These are phyloP conservation scores for Drosophila rufa DNA, from an alignment of 1,140 invertebrate species.

Conservation along the genomic window DNA sequence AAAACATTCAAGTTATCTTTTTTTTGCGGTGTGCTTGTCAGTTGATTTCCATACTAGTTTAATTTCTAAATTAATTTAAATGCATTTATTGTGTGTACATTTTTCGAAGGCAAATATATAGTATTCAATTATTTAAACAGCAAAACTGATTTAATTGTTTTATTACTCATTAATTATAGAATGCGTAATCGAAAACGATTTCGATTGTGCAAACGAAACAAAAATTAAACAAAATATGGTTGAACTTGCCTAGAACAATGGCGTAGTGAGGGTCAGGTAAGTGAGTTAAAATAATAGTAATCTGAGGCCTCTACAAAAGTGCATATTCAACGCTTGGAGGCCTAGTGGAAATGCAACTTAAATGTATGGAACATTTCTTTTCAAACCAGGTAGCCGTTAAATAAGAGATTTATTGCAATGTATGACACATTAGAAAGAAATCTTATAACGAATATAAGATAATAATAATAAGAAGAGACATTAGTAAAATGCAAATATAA, in stretches of 20 bases:
- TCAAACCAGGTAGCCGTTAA: neutral
- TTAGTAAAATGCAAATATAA: no score
- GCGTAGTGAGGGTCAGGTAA: neutral
- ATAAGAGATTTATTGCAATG: no score
- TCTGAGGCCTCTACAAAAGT: neutral
- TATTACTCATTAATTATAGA: slow-evolving; percentile 31
- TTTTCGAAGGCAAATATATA: slow-evolving; percentile 75
- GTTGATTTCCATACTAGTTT: slow-evolving; percentile 77
- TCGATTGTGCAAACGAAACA: slow-evolving; percentile 11
- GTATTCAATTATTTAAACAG: slow-evolving; percentile 80
- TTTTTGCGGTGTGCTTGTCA: slow-evolving; percentile 58
- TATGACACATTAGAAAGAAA: no score
- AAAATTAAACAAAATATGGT: neutral
- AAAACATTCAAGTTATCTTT: slow-evolving; percentile 33
- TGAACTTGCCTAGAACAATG: neutral
- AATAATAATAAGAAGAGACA: no score
- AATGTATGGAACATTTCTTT: neutral
- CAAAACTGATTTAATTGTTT: slow-evolving; percentile 44
- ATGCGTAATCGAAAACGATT: slow-evolving; percentile 34
- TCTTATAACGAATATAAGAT: no score
- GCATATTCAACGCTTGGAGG: neutral
- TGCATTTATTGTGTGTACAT: slow-evolving; percentile 79
- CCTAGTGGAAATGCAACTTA: neutral
- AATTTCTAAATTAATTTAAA: slow-evolving; percentile 81
- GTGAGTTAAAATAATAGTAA: neutral